Evolutionary conservation across 2,113 vertebrate genomes (phyloP).

Genomic region (Vulpes vulpes): DNA sequence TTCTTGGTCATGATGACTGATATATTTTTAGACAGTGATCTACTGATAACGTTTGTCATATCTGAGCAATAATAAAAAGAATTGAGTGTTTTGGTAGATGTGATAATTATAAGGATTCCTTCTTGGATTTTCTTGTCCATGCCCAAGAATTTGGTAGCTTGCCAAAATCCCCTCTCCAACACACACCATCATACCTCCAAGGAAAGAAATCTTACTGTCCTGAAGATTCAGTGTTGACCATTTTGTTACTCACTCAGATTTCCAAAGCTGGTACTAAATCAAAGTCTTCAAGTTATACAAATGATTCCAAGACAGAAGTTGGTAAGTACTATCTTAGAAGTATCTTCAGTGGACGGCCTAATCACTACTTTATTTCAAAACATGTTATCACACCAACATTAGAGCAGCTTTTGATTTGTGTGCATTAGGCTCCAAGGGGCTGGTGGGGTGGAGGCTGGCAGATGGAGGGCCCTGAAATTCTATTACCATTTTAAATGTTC

Average conservation of each 20-base stretch:
- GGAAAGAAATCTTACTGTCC: not conserved
- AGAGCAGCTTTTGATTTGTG: not conserved
- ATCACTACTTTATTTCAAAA: not conserved
- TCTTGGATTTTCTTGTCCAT: not conserved
- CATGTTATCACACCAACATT: not conserved
- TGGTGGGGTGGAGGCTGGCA: not conserved
- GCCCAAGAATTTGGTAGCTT: constrained; percentile 22
- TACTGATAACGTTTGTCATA: not conserved
- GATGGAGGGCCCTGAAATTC: not conserved
- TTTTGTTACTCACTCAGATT: constrained; percentile 7
- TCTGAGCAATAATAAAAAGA: not conserved
- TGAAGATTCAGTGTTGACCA: not conserved
- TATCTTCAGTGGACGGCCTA: not conserved
- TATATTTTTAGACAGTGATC: not conserved
- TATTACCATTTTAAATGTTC: not conserved
- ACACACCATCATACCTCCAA: not conserved
- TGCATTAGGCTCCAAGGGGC: not conserved
- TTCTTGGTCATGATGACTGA: not conserved
- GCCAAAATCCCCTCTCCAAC: not conserved
- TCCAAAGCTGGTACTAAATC: constrained; percentile 30
- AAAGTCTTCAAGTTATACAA: constrained; percentile 41
- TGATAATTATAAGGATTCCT: not conserved
- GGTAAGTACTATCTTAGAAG: not conserved
- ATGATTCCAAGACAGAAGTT: not conserved
- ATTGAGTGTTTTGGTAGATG: not conserved